phyloP scores from a whole-genome alignment of 2,888 invertebrate species.

The Seira ritae region DNA sequence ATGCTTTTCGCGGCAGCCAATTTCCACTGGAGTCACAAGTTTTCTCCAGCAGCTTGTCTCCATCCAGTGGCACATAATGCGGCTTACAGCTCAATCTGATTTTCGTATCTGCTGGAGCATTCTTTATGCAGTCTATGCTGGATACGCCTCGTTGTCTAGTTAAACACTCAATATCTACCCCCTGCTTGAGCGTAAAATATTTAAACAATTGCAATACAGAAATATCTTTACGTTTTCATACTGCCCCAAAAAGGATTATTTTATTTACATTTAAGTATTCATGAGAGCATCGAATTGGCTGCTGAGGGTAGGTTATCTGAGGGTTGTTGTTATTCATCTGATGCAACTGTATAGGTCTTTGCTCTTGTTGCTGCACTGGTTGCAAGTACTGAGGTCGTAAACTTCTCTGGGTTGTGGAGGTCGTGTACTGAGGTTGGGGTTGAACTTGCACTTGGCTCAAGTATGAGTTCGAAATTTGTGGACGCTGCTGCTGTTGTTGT shows the following conservation, averaged over 20 bases:
- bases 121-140: conserved; percentile 44
- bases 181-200: conserved; percentile 1
- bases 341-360: too few species aligned
- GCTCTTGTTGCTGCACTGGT: too few species aligned
- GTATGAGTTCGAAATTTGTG: too few species aligned
- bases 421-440: too few species aligned
- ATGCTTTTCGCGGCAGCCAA: conserved; percentile 48
- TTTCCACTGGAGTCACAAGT: conserved; percentile 48
- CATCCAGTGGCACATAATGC: conserved; percentile 33
- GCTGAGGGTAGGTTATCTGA: too few species aligned
- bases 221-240: neutral
- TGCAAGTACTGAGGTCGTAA: too few species aligned
- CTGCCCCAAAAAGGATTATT: neutral
- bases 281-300: conserved; percentile 28
- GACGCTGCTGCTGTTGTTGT: too few species aligned
- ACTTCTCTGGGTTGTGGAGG: too few species aligned
- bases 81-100: conserved; percentile 42
- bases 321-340: too few species aligned
- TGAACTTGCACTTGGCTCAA: too few species aligned
- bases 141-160: conserved; percentile 20
- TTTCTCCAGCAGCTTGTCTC: conserved; percentile 33
- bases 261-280: conserved; percentile 23
- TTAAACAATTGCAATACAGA: neutral
- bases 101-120: conserved; percentile 34
- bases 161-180: conserved; percentile 51